Evolutionary conservation across 2,888 invertebrate genomes (phyloP).

Genomic region (Ichneumoninae sp.): DNA sequence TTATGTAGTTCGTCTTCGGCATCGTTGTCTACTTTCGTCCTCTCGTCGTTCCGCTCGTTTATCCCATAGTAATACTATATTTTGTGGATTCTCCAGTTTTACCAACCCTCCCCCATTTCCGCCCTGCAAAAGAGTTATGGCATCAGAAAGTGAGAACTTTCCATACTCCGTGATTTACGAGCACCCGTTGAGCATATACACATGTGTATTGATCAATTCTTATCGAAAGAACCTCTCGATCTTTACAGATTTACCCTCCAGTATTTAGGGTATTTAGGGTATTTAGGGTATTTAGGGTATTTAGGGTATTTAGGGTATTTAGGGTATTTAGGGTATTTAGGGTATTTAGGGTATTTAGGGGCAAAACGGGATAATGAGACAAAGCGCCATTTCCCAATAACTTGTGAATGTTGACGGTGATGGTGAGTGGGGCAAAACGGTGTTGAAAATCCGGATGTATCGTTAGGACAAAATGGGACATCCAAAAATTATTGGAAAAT

Average conservation of each 20-base stretch:
- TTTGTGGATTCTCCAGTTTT: neutral
- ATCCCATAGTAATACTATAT: slow-evolving; percentile 1
- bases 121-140: neutral
- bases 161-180: slow-evolving; percentile 5
- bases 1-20: neutral
- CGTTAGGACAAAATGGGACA: too few relatives aligned
- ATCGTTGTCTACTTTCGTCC: slow-evolving; percentile 24
- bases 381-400: too few relatives aligned
- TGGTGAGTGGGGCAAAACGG: too few relatives aligned
- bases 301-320: too few relatives aligned
- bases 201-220: slow-evolving; percentile 17
- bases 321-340: too few relatives aligned
- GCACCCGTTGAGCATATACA: slow-evolving; percentile 8
- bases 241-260: neutral
- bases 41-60: slow-evolving; percentile 17
- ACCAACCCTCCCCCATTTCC: neutral
- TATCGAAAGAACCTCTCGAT: slow-evolving; percentile 17
- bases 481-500: too few relatives aligned
- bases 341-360: too few relatives aligned
- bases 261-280: too few relatives aligned
- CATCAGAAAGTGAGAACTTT: slow-evolving; percentile 5
- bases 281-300: too few relatives aligned
- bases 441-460: too few relatives aligned
- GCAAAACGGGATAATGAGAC: too few relatives aligned
- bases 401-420: too few relatives aligned